Conservation (phyloP, 2,113 vertebrate species). For the Toxotes jaculatrix region DNA sequence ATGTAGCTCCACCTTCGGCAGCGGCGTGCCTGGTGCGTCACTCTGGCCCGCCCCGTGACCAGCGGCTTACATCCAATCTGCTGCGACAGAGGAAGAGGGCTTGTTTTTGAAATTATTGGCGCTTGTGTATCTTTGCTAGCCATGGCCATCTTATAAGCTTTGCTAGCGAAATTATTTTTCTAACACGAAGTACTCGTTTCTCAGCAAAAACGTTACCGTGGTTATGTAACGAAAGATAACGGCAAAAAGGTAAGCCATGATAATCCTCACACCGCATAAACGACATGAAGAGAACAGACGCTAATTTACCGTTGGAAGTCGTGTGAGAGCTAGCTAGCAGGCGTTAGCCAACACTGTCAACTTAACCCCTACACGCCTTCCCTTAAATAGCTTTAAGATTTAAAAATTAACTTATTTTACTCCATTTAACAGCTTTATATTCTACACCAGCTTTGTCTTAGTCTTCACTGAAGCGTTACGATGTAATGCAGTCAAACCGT, state of each 20-base stretch:
- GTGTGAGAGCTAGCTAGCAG: constrained; percentile 26
- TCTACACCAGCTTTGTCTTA: no score
- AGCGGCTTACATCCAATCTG: constrained; percentile 68
- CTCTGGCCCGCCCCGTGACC: constrained; percentile 6
- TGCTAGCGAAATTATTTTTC: background rate
- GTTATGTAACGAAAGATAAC: background rate
- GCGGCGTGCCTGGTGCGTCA: constrained; percentile 46
- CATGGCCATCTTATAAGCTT: background rate
- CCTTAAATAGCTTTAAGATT: background rate
- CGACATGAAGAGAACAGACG: background rate
- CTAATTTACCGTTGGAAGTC: constrained; percentile 18
- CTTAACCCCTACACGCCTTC: background rate
- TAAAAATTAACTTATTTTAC: background rate
- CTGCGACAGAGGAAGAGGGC: constrained; percentile 52
- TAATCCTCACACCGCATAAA: background rate
- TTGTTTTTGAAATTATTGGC: constrained; percentile 85
- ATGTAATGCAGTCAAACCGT: background rate
- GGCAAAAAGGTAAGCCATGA: constrained; percentile 58
- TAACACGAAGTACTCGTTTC: background rate
- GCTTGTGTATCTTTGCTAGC: constrained; percentile 37
- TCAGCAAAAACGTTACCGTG: background rate
- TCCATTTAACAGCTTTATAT: background rate
- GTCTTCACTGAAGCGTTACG: background rate
- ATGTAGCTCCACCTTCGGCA: constrained; percentile 42
- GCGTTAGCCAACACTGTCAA: background rate